Evolutionary conservation across 2,113 vertebrate genomes (phyloP), one percentile per base, ranked within the genome.

Genomic region (Excalfactoria chinensis): DNA sequence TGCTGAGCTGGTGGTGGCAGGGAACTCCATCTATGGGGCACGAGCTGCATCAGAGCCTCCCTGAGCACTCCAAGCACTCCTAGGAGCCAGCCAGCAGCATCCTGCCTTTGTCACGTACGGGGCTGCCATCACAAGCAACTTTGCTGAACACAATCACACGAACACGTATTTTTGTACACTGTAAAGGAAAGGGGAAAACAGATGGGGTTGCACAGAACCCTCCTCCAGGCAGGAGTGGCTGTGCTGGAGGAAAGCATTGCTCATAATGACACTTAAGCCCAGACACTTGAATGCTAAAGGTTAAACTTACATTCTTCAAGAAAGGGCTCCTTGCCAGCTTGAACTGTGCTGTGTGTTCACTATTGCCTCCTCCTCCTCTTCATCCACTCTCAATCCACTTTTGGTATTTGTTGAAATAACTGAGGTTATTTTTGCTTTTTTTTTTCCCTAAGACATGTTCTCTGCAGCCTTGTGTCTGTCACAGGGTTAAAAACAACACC

Each of bases 261-360:
- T 97, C 96, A 90, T 93, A 96, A 96, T 84, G 94, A 97, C 94
- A 97, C 97, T 97, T 96, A 92, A 97, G 96, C 96, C 96, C 93
- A 85, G 91, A 97, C 97, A 97, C 97, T 97, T 90, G 97, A 96
- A 98, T 97, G 97, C 97, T 97, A 97, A 97, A 98, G 97, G 97
- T 98, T 97, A 98, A 97, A 97, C 96, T 95, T 95, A 95, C 97
- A 96, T 96, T 96, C 97, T 97, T 96, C 90, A 79, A 96, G 97
- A 95, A 97, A 94, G 94, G 96, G 97, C 94, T 95, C 88, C 93
- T 95, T 97, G 97, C 97, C 96, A 97, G 88, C 90, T 95, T 95
- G 96, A 96, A 91, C 91, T 86, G 87, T 77, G 89, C 81, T 96
- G 92, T 64, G 55, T 62, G 82, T 91, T 86, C 95, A 95, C 95